Percentiles rank a stretch among this genome's conserved stretches.
phyloP scores from a whole-genome alignment of 2,888 invertebrate genomes.

The Crioceris asparagi region DNA sequence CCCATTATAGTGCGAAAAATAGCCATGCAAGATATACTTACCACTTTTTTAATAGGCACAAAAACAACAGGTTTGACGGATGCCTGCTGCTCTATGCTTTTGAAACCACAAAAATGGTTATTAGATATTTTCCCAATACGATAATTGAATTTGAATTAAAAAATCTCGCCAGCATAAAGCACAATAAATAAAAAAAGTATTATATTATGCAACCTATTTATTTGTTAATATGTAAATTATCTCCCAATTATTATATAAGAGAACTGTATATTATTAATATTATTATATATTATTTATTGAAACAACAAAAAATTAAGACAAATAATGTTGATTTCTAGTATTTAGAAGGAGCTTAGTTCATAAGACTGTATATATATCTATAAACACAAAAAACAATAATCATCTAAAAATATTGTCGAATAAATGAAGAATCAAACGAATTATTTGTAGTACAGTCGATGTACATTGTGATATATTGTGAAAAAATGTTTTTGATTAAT shows the following conservation, averaged over 20 bases:
- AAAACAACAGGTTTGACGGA: no score
- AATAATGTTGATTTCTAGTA: constrained; percentile 21
- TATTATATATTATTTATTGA: constrained; percentile 21
- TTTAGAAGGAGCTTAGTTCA: constrained; percentile 27
- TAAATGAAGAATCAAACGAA: constrained; percentile 25
- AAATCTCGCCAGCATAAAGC: no score
- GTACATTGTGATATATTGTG: constrained; percentile 32
- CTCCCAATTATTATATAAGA: constrained; percentile 14
- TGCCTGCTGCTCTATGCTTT: no score
- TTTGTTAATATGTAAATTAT: constrained; percentile 26
- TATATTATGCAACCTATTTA: constrained; percentile 13
- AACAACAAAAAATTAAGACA: constrained; percentile 21
- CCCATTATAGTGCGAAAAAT: no score
- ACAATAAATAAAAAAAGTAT: no score
- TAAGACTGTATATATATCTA: constrained; percentile 30
- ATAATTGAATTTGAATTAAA: no score
- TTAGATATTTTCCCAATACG: no score
- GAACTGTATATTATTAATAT: constrained; percentile 18
- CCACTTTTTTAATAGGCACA: no score
- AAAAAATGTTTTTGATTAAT: constrained; percentile 21
- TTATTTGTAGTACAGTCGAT: constrained; percentile 31
- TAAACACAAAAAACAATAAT: constrained; percentile 14
- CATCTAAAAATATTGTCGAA: constrained; percentile 11
- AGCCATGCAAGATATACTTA: no score
- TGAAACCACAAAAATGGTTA: no score